These are phyloP conservation scores for Eulithis prunata DNA, from an alignment of 2,888 invertebrate species.

Conservation along the genomic window DNA sequence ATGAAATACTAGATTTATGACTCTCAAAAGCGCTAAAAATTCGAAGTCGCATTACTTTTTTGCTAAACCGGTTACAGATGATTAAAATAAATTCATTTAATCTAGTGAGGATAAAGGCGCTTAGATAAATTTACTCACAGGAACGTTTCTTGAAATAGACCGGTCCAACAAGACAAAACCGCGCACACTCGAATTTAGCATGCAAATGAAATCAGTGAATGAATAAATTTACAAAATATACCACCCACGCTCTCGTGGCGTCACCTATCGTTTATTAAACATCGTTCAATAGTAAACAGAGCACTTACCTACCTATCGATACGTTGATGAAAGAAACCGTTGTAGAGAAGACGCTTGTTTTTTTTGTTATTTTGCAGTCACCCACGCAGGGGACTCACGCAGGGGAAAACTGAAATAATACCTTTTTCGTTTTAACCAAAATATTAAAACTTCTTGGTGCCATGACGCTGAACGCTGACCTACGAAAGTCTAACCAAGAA, in stretches of 20 bases:
- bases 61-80: constrained; percentile 25
- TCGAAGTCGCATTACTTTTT: constrained; percentile 19
- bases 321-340: not conserved
- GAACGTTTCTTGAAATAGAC: constrained; percentile 18
- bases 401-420: no score
- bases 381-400: no score
- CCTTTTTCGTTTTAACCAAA: no score
- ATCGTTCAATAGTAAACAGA: constrained; percentile 19
- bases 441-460: no score
- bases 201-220: constrained; percentile 34
- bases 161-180: constrained; percentile 13
- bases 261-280: constrained; percentile 19
- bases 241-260: constrained; percentile 20
- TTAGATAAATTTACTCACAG: constrained; percentile 8
- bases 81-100: constrained; percentile 14
- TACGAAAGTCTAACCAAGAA: no score
- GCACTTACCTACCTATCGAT: constrained; percentile 10
- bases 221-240: constrained; percentile 30
- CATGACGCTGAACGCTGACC: no score
- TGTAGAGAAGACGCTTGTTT: no score
- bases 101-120: constrained; percentile 2
- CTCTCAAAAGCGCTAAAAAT: constrained; percentile 6
- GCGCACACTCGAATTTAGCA: constrained; percentile 22
- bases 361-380: no score
- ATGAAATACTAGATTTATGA: not conserved